phyloP scores from a whole-genome alignment of 2,113 vertebrate species.

The Psettodes erumei region DNA sequence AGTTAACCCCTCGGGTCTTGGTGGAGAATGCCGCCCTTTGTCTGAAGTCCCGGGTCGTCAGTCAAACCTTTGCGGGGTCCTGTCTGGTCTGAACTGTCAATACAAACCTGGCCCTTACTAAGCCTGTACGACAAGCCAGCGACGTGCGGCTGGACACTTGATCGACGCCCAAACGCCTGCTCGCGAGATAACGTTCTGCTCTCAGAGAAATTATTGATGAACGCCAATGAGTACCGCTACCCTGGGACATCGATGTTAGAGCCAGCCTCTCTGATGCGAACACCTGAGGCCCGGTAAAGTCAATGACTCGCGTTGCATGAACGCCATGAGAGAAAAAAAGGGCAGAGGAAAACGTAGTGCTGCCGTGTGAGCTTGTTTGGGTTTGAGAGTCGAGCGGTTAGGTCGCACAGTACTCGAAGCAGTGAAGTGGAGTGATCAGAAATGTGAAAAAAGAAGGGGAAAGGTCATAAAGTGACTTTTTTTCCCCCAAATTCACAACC shows the following conservation, averaged over 20 bases:
- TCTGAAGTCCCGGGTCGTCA: background rate
- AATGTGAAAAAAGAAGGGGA: constrained; percentile 1
- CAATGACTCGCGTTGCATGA: background rate
- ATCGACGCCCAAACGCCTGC: background rate
- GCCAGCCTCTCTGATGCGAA: background rate
- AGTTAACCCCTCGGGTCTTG: background rate
- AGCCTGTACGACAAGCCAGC: background rate
- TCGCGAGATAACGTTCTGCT: constrained; percentile 10
- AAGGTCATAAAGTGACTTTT: background rate
- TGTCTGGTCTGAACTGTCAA: background rate
- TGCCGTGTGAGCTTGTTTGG: too few relatives aligned
- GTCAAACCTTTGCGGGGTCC: background rate
- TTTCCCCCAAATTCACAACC: constrained; percentile 3
- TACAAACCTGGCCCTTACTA: background rate
- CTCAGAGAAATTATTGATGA: constrained; percentile 8
- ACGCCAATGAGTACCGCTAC: constrained; percentile 4
- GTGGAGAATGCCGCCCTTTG: background rate
- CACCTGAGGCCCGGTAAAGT: constrained; percentile 5
- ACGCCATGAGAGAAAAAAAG: background rate
- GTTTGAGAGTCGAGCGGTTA: background rate
- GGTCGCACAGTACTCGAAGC: background rate
- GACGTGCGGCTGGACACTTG: background rate
- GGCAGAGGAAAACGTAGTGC: too few relatives aligned
- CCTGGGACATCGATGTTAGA: constrained; percentile 8
- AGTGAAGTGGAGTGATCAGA: background rate